Conservation (phyloP, 2,113 vertebrate species). For the Trichechus manatus region DNA sequence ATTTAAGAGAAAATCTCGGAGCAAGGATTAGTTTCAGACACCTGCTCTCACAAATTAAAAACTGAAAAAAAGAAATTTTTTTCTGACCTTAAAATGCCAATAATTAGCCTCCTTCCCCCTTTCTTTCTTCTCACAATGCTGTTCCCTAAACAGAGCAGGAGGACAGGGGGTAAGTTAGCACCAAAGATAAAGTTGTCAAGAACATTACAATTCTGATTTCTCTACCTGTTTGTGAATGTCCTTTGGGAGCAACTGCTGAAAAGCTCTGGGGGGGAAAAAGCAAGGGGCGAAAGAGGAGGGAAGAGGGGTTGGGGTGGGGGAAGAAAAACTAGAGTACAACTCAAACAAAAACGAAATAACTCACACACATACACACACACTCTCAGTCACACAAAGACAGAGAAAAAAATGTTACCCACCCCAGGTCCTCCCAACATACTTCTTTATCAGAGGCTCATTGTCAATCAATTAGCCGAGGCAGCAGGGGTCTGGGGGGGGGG, state of each 20-base stretch:
- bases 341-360: slow-evolving; percentile 75
- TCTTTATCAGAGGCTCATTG: slow-evolving; percentile 90
- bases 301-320: background rate
- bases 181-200: slow-evolving; percentile 81
- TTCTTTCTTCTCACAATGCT: background rate
- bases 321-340: slow-evolving; percentile 72
- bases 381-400: slow-evolving; percentile 67
- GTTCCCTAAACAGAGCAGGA: slow-evolving; percentile 3
- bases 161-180: background rate
- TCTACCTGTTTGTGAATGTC: slow-evolving; percentile 82
- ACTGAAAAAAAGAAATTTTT: background rate
- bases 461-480: slow-evolving; percentile 92
- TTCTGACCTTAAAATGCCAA: slow-evolving; percentile 71
- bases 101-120: background rate
- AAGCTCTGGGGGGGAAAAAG: slow-evolving; percentile 62
- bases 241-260: slow-evolving; percentile 78
- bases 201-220: slow-evolving; percentile 71
- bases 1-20: slow-evolving; percentile 55
- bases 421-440: slow-evolving; percentile 88
- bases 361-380: slow-evolving; percentile 47
- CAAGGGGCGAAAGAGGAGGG: background rate
- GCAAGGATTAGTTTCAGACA: slow-evolving; percentile 62
- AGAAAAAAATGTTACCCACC: slow-evolving; percentile 60
- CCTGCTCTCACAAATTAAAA: slow-evolving; percentile 57
- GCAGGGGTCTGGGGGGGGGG: slow-evolving; percentile 88